These are phyloP conservation scores for Periplaneta americana DNA, from an alignment of 1,140 invertebrate species.

Conservation along the genomic window DNA sequence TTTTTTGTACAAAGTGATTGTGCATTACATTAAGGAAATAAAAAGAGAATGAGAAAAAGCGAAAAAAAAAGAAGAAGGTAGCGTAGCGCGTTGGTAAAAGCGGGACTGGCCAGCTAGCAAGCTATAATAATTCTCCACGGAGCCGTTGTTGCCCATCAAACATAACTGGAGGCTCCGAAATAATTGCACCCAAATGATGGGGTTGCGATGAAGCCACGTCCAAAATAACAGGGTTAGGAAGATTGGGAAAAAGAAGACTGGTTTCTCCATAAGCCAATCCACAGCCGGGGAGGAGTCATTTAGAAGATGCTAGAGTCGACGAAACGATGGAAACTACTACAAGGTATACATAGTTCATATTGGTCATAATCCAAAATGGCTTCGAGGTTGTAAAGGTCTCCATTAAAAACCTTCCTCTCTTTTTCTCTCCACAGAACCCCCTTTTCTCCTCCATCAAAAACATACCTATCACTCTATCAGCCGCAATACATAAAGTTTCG, in stretches of 20 bases:
- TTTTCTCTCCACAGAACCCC: background rate
- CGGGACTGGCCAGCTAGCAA: background rate
- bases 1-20: background rate
- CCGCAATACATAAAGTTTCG: background rate
- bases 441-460: conserved; percentile 9
- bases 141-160: conserved; percentile 12
- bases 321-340: background rate
- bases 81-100: background rate
- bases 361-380: background rate
- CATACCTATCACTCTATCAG: conserved; percentile 11
- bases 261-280: conserved; percentile 11
- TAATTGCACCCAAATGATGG: conserved; percentile 18
- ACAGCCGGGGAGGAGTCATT: conserved; percentile 1
- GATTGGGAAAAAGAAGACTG: conserved; percentile 9
- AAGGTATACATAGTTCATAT: background rate
- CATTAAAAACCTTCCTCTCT: background rate
- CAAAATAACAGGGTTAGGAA: conserved; percentile 16
- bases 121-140: background rate
- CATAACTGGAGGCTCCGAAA: conserved; percentile 13
- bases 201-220: conserved; percentile 11
- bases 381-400: background rate
- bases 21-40: background rate
- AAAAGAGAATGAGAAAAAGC: background rate
- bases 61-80: background rate
- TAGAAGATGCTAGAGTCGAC: background rate